Evolutionary conservation across 2,888 invertebrate species (phyloP).

Genomic region (Dryocosmus kuriphilus): DNA sequence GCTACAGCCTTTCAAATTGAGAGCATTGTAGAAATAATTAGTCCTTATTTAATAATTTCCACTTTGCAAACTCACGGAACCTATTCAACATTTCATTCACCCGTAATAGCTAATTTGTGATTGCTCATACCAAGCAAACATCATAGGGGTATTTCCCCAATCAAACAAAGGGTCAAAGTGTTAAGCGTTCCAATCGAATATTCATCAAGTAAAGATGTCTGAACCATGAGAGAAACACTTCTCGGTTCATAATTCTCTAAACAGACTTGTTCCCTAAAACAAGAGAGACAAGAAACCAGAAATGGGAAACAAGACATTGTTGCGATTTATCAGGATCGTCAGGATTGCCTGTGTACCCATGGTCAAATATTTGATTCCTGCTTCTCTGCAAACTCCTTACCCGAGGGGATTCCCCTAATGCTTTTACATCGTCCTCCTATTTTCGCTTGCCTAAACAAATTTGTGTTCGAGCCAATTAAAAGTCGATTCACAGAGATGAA

Average conservation of each 20-base stretch:
- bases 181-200: slow-evolving; percentile 4
- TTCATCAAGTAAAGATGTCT: neutral
- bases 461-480: slow-evolving; percentile 36
- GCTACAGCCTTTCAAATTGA: too few species aligned
- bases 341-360: neutral
- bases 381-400: slow-evolving; percentile 14
- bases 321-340: slow-evolving; percentile 2
- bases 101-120: slow-evolving; percentile 1
- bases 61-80: neutral
- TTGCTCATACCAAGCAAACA: neutral
- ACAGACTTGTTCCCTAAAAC: neutral
- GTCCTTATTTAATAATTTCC: neutral
- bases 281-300: neutral
- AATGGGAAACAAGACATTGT: slow-evolving; percentile 6
- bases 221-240: slow-evolving; percentile 15
- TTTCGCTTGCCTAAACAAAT: slow-evolving; percentile 37
- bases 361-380: slow-evolving; percentile 36
- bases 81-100: slow-evolving; percentile 3
- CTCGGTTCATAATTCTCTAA: slow-evolving; percentile 7
- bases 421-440: slow-evolving; percentile 31
- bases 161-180: slow-evolving; percentile 29
- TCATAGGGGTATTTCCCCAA: neutral
- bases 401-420: slow-evolving; percentile 28
- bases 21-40: too few species aligned
- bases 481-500: slow-evolving; percentile 16